Conservation (phyloP, 2,797 vertebrate species). For the Hoplostethus mediterraneus region DNA sequence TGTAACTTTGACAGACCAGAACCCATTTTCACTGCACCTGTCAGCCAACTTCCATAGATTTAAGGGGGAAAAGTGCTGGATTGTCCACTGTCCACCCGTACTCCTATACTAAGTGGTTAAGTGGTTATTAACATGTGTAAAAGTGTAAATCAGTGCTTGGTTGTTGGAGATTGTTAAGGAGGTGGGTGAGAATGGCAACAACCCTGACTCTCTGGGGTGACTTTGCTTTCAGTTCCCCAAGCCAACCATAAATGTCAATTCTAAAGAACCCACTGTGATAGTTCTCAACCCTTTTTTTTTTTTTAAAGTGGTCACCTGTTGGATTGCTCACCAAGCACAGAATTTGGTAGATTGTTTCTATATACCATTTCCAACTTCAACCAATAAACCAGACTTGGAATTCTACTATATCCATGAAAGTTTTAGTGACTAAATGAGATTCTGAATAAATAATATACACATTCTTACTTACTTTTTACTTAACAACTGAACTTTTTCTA, state of each 20-base stretch:
- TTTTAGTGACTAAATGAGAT: background rate
- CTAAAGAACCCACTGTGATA: no score
- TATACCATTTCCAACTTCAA: background rate
- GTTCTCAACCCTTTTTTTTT: no score
- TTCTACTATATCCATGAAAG: background rate
- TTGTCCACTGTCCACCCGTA: background rate
- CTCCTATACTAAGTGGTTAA: no score
- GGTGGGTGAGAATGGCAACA: background rate
- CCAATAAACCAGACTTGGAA: background rate
- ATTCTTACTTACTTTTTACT: background rate
- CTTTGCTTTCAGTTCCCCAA: background rate
- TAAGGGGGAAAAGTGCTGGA: background rate
- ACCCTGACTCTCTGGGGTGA: no score
- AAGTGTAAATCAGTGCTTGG: background rate
- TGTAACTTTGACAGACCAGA: background rate
- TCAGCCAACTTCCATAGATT: background rate
- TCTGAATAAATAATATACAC: conserved; percentile 2
- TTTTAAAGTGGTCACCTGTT: no score
- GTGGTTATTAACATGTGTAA: no score
- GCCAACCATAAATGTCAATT: no score
- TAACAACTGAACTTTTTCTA: background rate
- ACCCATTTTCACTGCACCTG: background rate
- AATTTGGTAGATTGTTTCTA: no score
- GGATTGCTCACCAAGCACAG: no score
- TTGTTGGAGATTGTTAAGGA: background rate